Conservation (phyloP, 2,888 invertebrate species). For the Panopea generosa region DNA sequence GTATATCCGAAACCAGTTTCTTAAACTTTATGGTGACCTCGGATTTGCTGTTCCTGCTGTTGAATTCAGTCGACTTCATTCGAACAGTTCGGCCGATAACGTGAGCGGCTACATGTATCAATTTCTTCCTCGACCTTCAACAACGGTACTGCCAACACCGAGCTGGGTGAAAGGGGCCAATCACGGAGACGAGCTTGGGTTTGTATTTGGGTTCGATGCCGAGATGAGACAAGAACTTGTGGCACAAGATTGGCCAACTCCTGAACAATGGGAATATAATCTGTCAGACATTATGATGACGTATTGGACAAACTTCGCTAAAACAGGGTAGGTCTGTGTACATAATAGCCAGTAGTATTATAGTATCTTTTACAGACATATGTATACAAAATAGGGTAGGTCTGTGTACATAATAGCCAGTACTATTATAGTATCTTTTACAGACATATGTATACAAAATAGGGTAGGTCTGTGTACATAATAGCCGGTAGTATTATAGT, state of each 20-base stretch:
- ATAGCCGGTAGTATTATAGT: too few species aligned
- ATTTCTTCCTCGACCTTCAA: constrained; percentile 15
- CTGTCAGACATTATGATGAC: constrained; percentile 12
- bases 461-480: too few species aligned
- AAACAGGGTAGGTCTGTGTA: constrained; percentile 25
- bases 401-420: too few species aligned
- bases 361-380: too few species aligned
- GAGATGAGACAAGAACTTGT: background rate
- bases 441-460: too few species aligned
- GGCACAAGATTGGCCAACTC: background rate
- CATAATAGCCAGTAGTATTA: too few species aligned
- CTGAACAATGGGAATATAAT: constrained; percentile 8
- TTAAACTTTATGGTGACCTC: constrained; percentile 11
- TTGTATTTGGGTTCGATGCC: constrained; percentile 13
- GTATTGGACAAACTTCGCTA: constrained; percentile 27
- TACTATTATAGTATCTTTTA: too few species aligned
- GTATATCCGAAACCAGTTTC: constrained; percentile 6
- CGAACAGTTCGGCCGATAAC: constrained; percentile 6
- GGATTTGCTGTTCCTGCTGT: constrained; percentile 3
- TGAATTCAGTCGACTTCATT: constrained; percentile 12
- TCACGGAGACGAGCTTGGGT: constrained; percentile 22
- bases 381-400: too few species aligned
- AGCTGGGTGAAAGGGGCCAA: constrained; percentile 13
- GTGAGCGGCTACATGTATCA: constrained; percentile 14
- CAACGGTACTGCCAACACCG: constrained; percentile 1